These are phyloP conservation scores for Coracopsis vasa DNA, from an alignment of 2,113 vertebrate genomes.

Conservation along the genomic window DNA sequence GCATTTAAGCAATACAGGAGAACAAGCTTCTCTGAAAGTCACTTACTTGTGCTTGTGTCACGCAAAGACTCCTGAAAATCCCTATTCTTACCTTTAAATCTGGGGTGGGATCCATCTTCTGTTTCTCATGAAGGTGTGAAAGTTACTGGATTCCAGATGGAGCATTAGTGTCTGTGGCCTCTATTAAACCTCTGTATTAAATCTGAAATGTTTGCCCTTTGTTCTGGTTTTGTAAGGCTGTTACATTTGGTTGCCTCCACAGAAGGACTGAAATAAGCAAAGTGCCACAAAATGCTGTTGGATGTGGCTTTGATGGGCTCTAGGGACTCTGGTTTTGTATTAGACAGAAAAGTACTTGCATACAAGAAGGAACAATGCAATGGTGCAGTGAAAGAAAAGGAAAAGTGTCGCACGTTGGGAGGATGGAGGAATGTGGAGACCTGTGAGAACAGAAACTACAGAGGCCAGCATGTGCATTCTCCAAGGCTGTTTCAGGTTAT, in stretches of 20 bases:
- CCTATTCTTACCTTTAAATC: neutral
- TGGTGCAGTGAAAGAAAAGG: neutral
- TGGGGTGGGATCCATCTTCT: neutral
- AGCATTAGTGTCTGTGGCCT: neutral
- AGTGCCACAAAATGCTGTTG: neutral
- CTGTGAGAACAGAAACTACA: neutral
- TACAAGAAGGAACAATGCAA: neutral
- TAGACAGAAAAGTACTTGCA: neutral
- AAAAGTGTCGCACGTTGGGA: neutral
- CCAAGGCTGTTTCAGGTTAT: neutral
- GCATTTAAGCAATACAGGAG: neutral
- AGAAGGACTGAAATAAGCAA: neutral
- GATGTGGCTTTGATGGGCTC: neutral
- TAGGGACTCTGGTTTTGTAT: neutral
- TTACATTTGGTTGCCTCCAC: neutral
- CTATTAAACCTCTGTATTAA: slow-evolving; percentile 25
- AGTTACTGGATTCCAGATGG: slow-evolving; percentile 29
- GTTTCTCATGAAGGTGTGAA: slow-evolving; percentile 2
- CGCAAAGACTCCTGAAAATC: neutral
- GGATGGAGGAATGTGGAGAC: neutral
- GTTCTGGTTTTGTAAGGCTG: neutral
- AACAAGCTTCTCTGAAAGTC: neutral
- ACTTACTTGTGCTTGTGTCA: slow-evolving; percentile 4
- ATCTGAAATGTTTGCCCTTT: neutral
- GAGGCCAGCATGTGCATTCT: neutral